Evolutionary conservation across 2,888 invertebrate species (phyloP), one percentile per base, ranked within the genome.

Genomic region (Protodeltote pygarga): DNA sequence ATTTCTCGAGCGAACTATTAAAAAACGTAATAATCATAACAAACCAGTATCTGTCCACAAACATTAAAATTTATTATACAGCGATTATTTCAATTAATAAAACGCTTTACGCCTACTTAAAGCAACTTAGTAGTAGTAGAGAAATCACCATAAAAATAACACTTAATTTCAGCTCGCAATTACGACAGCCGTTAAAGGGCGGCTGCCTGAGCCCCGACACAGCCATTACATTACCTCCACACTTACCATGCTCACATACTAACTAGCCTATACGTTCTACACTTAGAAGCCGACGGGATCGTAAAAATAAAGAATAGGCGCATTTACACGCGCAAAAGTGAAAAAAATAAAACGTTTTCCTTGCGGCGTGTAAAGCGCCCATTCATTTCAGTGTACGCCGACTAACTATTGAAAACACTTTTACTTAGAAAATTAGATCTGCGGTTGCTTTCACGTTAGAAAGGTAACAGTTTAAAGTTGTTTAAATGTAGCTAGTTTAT

Each of bases 61-160:
- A 32, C 54, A 53, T 60, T 35, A 40, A 49, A 53, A 62, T 60
- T 61, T 55, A 71, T 68, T 65, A 67, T 62, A 68, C 49, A 58
- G 67, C 71, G 71, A 80, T 82, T 75, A 82, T 84, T 85, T 85
- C 87, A 88, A 90, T 89, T 89, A 88, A 89, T 89, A 88, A 89
- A 89, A 87, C 82, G 75, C 76, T 89, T 88, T 85, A 88, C 87
- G 85, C 86, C 81, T 86, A 85, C 88, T 89, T 87, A 87, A 87
- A 85, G 86, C 90, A 89, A 90, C 90, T 89, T 77, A 88, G 90
- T 89, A 90, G 88, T 86, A 83, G 89, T 89, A 85, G 85, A 81
- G 89, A 89, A 91, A 90, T 92, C 89, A 91, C 85, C 90, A 92
- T 92, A 91, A 91, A 91, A 92, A 90, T 90, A 90, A 90, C 91